Conservation (phyloP, 2,888 invertebrate species). For the Cataglyphis livida region DNA sequence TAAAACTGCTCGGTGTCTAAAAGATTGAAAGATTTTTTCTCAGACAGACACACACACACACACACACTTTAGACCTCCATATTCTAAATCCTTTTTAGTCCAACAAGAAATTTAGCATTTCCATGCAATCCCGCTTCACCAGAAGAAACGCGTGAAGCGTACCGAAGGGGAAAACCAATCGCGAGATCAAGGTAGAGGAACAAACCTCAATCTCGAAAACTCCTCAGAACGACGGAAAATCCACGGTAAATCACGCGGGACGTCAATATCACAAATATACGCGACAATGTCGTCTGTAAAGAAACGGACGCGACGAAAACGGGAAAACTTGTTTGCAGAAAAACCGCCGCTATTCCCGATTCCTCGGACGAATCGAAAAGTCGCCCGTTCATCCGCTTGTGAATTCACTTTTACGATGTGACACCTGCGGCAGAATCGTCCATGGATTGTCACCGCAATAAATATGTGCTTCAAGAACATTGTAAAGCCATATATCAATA, state of each 20-base stretch:
- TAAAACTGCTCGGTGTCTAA: background rate
- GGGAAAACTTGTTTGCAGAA: slow-evolving; percentile 41
- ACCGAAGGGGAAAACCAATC: slow-evolving; percentile 25
- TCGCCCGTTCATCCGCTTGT: slow-evolving; percentile 49
- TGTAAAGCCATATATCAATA: slow-evolving; percentile 5
- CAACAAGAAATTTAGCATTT: background rate
- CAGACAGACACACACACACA: background rate
- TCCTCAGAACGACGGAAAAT: slow-evolving; percentile 31
- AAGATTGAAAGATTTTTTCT: slow-evolving; percentile 5
- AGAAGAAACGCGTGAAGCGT: background rate
- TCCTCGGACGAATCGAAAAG: slow-evolving; percentile 54
- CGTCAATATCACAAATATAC: slow-evolving; percentile 49
- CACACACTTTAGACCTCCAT: background rate
- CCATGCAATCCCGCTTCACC: background rate
- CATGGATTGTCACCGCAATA: slow-evolving; percentile 53
- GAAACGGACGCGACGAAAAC: slow-evolving; percentile 35
- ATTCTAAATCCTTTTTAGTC: background rate
- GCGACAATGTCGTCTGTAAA: slow-evolving; percentile 36
- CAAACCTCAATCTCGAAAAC: slow-evolving; percentile 37
- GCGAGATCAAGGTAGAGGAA: slow-evolving; percentile 18
- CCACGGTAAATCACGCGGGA: slow-evolving; percentile 41
- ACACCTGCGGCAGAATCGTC: slow-evolving; percentile 60
- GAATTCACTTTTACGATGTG: slow-evolving; percentile 62
- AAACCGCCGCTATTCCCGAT: slow-evolving; percentile 29
- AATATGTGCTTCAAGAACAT: slow-evolving; percentile 24